phyloP scores from a whole-genome alignment of 2,888 invertebrate genomes.

The Trachelus stipa region DNA sequence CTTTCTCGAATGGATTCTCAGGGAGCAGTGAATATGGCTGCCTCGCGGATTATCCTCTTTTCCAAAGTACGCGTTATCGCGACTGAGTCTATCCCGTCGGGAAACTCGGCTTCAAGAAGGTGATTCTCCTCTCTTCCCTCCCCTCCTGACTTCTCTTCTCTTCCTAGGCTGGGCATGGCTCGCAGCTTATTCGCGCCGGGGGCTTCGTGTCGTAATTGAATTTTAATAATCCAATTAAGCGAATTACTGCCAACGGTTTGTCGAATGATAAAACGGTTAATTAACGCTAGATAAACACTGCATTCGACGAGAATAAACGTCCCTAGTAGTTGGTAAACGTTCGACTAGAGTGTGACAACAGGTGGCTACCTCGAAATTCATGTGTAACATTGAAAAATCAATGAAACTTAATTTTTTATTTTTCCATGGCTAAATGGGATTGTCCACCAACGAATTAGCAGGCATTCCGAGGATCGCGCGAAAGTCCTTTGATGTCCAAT shows the following conservation, averaged over 20 bases:
- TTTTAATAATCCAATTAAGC: conserved; percentile 8
- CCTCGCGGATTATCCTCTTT: background rate
- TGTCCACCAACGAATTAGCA: background rate
- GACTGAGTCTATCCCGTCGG: background rate
- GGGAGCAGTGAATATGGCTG: background rate
- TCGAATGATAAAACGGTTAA: conserved; percentile 24
- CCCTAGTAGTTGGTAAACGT: conserved; percentile 12
- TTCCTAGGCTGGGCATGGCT: background rate
- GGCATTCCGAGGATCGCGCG: background rate
- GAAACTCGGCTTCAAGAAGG: conserved; percentile 12
- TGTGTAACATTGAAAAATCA: background rate
- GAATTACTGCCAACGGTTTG: conserved; percentile 4
- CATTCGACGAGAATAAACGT: conserved; percentile 29
- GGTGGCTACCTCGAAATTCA: conserved; percentile 1
- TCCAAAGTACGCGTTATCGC: background rate
- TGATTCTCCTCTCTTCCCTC: background rate
- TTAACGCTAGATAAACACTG: conserved; percentile 28
- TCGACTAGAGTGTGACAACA: background rate
- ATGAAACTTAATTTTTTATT: background rate
- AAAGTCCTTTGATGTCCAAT: background rate
- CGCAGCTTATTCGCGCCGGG: background rate
- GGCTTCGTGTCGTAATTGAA: conserved; percentile 6
- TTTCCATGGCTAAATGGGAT: background rate
- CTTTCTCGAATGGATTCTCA: background rate
- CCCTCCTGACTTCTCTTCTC: background rate